Evolutionary conservation across 2,888 invertebrate genomes (phyloP).

Genomic region (Dasypogon diadema): DNA sequence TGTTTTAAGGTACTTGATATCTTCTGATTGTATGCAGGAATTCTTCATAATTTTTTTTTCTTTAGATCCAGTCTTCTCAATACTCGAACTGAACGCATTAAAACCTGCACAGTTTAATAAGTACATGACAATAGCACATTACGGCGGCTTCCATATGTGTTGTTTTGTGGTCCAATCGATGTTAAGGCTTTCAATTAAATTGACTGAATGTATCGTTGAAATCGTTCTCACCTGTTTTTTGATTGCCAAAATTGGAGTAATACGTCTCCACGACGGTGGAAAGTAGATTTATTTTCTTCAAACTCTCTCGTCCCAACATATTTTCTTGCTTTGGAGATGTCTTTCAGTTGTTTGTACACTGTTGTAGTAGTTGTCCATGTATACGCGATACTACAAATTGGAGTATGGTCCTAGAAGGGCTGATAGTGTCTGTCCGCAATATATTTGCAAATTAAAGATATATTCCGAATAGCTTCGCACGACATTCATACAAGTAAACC

Average conservation of each 20-base stretch:
- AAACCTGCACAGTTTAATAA: neutral
- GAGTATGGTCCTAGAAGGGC: constrained; percentile 2
- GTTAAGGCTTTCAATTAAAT: neutral
- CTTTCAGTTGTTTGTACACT: neutral
- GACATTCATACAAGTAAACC: constrained; percentile 1
- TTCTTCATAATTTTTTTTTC: neutral
- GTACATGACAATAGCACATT: neutral
- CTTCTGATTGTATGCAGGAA: constrained; percentile 16
- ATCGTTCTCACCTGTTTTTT: neutral
- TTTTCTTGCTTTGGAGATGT: neutral
- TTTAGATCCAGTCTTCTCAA: neutral
- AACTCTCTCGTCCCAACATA: neutral
- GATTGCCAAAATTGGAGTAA: too few species aligned
- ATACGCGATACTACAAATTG: neutral
- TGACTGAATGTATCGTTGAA: neutral
- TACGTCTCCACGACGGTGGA: neutral
- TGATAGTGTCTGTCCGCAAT: neutral
- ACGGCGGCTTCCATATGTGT: neutral
- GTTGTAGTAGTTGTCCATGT: neutral
- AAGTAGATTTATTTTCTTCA: neutral
- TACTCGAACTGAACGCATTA: constrained; percentile 10
- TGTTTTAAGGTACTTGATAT: constrained; percentile 25
- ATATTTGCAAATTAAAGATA: constrained; percentile 1
- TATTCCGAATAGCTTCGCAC: neutral
- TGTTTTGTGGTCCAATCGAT: neutral